phyloP scores from a whole-genome alignment of 2,888 invertebrate species.

The Hypsopygia costalis region DNA sequence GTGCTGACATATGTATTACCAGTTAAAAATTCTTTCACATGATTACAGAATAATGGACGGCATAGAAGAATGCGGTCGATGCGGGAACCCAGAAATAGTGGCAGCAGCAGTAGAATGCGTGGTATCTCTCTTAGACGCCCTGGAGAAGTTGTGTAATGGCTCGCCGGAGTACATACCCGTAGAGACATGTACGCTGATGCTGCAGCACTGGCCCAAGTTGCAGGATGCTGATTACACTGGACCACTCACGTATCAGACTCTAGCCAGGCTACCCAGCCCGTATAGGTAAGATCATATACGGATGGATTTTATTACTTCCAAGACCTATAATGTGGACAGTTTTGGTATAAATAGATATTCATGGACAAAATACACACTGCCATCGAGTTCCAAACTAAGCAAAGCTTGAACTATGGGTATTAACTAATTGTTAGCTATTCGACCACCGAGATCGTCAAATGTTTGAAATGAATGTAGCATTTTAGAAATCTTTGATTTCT shows the following conservation, averaged over 20 bases:
- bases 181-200: constrained; percentile 72
- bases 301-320: no score
- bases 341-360: no score
- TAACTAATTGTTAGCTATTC: no score
- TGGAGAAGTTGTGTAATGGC: constrained; percentile 91
- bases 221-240: constrained; percentile 91
- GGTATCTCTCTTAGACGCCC: constrained; percentile 89
- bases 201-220: constrained; percentile 83
- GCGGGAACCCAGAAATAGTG: constrained; percentile 87
- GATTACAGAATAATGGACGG: constrained; percentile 90
- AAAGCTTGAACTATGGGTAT: no score
- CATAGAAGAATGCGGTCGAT: constrained; percentile 94
- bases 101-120: constrained; percentile 91
- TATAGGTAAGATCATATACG: constrained; percentile 86
- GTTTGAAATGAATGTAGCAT: no score
- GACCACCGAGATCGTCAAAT: no score
- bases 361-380: no score
- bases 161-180: constrained; percentile 61
- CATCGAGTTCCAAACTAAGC: no score
- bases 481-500: no score
- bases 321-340: no score
- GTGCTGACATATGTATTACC: no score
- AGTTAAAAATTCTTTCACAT: no score
- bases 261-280: constrained; percentile 90
- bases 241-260: constrained; percentile 91